A percentile compares a stretch with the other conserved stretches of the same genome.
Conservation (phyloP, 2,888 invertebrate species). For the Cyclophora albipunctata region DNA sequence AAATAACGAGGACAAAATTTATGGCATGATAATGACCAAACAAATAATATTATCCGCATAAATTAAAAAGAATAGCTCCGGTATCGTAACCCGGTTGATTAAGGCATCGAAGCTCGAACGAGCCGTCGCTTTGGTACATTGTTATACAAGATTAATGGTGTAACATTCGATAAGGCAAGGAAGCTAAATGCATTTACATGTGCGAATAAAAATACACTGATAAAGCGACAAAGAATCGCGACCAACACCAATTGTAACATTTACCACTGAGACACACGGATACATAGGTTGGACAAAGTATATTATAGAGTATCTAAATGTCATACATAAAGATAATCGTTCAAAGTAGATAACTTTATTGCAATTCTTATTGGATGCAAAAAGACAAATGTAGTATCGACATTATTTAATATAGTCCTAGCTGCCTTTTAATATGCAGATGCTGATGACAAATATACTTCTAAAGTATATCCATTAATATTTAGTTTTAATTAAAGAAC, state of each 20-base stretch:
- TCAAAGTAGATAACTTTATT: too few species aligned
- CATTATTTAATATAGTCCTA: too few species aligned
- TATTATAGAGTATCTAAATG: conserved; percentile 12
- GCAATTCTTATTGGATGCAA: too few species aligned
- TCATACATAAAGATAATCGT: too few species aligned
- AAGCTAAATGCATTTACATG: conserved; percentile 74
- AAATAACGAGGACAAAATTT: too few species aligned
- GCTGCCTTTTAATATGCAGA: too few species aligned
- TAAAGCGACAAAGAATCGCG: conserved; percentile 63
- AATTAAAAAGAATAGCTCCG: conserved; percentile 42
- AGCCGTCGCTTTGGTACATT: conserved; percentile 54
- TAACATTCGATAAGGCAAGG: conserved; percentile 65
- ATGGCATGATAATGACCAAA: background rate
- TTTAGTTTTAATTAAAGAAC: too few species aligned
- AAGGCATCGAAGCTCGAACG: conserved; percentile 57
- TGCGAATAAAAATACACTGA: conserved; percentile 67
- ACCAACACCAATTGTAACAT: conserved; percentile 47
- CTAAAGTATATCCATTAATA: too few species aligned
- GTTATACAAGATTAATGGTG: conserved; percentile 75
- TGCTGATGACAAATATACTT: too few species aligned
- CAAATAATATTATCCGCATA: conserved; percentile 33
- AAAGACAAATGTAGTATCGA: too few species aligned
- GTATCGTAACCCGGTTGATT: conserved; percentile 53
- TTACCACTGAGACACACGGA: conserved; percentile 31
- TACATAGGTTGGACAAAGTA: background rate